Evolutionary conservation across 2,797 vertebrate species (phyloP), one percentile per base, ranked within the genome.

Genomic region (Pogoniulus pusillus): DNA sequence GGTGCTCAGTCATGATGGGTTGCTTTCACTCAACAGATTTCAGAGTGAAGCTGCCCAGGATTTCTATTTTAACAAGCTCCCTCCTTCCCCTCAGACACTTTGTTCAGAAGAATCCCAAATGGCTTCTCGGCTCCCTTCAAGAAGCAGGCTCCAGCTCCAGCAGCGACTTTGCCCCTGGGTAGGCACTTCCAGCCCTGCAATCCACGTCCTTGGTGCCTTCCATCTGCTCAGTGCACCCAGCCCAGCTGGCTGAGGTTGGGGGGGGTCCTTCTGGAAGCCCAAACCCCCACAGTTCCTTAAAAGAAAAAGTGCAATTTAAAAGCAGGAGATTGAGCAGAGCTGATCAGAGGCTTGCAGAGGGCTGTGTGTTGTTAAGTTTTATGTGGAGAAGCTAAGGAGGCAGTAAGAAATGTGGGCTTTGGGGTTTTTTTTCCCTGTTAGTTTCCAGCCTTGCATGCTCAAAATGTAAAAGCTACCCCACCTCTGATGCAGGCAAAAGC

Each of bases 91-190:
- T 19, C 5, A 8, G n/a, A 24, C 27, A 8, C 30, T 4, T 29
- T 3, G 1, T 35, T 12, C 2, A 9, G 58, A 14, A 53, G 18
- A 5, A 22, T 30, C 37, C 60, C n/a, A 7, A 14, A 13, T 11
- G 6, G 16, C 23, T 49, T 1, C 0, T 10, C 0, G 0, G 26
- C 4, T 26, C 32, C 57, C 64, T 8, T 30, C 0, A 22, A 66
- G 69, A 75, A 51, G 49, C 1, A 0, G 1, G 7, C 35, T 8
- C n/a, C 5, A 2, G 29, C 59, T 47, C 43, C 2, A 7, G 3
- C 76, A 34, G 47, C 1, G 6, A 11, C 60, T 55, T 14, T 9
- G 37, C 9, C 18, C 18, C 65, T 13, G 26, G 14, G 22, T 37
- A 49, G 32, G 24, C 53, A 18, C 17, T 19, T 45, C 13, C 22